These are phyloP conservation scores for Schizopygopsis pylzovi DNA, from an alignment of 2,797 vertebrate genomes.

Conservation along the genomic window DNA sequence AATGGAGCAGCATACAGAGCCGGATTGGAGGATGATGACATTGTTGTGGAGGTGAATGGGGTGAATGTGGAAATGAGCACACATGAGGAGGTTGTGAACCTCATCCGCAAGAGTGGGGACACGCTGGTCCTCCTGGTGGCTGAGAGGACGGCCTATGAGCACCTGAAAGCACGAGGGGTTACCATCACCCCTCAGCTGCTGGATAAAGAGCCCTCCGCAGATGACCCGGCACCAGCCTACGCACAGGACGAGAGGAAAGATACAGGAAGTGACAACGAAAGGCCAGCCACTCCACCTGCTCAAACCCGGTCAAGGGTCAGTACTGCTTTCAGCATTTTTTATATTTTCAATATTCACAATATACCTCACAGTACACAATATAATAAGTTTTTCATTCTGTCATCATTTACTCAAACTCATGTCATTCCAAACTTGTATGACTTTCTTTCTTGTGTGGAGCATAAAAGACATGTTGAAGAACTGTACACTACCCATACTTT, in stretches of 20 bases:
- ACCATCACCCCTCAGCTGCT: conserved; percentile 72
- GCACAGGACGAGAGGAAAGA: conserved; percentile 22
- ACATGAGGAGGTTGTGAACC: conserved; percentile 83
- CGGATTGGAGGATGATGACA: conserved; percentile 83
- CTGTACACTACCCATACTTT: too few relatives aligned
- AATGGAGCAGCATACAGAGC: conserved; percentile 81
- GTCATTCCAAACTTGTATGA: neutral
- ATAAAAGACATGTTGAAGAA: neutral
- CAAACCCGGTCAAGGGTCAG: conserved; percentile 73
- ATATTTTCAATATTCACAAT: neutral
- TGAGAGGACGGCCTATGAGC: conserved; percentile 77
- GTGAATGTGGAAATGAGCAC: conserved; percentile 79
- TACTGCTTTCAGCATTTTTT: neutral
- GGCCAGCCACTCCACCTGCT: conserved; percentile 58
- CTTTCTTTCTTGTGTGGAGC: neutral
- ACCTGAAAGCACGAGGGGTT: conserved; percentile 81
- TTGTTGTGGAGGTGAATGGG: conserved; percentile 88
- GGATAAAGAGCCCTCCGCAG: conserved; percentile 46
- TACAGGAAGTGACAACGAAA: conserved; percentile 12
- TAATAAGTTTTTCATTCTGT: neutral
- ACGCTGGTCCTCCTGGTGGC: conserved; percentile 84
- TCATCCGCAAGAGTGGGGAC: conserved; percentile 78
- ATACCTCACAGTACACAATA: neutral
- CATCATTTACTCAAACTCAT: neutral
- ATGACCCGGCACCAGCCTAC: conserved; percentile 31